Base-by-base conservation (phyloP, 1,140 invertebrate species). In the Phymorhynchus buccinoides region DNA sequence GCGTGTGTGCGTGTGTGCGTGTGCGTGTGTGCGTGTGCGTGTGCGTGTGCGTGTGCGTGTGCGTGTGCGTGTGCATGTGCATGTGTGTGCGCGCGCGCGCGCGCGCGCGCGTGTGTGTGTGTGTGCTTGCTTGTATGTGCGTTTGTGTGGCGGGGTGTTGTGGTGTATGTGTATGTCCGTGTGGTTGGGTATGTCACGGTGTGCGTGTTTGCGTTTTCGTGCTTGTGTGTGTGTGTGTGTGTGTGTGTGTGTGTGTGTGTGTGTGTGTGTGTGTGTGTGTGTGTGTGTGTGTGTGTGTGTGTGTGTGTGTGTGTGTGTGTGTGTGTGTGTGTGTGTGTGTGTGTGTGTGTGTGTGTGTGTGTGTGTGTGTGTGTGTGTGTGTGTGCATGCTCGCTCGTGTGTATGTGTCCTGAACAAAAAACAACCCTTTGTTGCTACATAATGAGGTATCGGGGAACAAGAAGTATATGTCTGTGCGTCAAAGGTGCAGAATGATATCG, bases 201-300 rank as follows among this genome's bases (percentile, higher is more conserved):
- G 48, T 52, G 48, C 22, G 48, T 52, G 48, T 52, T 7, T 52
- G 48, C 22, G 48, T 52, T 7, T 22, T 14, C 30, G 66, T n/a
- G n/a, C 30, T 14, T 37, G 12, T 75, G 71, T 37, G 71, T 75
- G 32, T 37, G 35, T 75, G 71, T 37, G 71, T 39, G 32, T 41
- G 18, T 73, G 66, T 44, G 52, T 84, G 82, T 84, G 52, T 48
- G 62, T 18, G 52, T 68, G 52, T 30, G 82, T 68, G 48, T 37
- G 82, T 77, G 82, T 83, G 82, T 83, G 81, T 73, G 81, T 83
- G 81, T 83, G 81, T 73, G 81, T 83, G 81, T 83, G 81, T 73
- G 81, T 83, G 81, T 71, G 66, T 71, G 66, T 71, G 66, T 71
- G 66, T 71, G 66, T 71, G 66, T 71, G 66, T 71, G 66, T 71